These are phyloP conservation scores for Aphyosemion australe DNA, from an alignment of 2,113 vertebrate species.

Conservation along the genomic window DNA sequence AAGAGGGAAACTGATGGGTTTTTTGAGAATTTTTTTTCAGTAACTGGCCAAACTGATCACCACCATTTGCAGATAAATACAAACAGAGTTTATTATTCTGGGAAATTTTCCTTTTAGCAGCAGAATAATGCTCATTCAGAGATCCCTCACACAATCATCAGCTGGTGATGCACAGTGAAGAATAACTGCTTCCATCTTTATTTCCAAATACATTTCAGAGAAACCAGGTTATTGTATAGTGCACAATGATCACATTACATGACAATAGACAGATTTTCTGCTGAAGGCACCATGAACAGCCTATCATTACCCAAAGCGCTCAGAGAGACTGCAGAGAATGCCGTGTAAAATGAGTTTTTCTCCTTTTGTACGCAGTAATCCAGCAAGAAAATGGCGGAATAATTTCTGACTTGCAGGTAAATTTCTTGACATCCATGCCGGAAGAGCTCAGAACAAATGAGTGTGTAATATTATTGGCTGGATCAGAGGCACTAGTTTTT, in stretches of 20 bases:
- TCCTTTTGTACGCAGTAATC: constrained; percentile 22
- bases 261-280: constrained; percentile 7
- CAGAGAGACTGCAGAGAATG: background rate
- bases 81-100: too few species aligned
- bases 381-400: constrained; percentile 23
- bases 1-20: too few species aligned
- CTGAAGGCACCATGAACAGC: constrained; percentile 23
- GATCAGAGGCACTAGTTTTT: background rate
- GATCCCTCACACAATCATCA: background rate
- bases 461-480: background rate
- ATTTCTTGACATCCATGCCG: constrained; percentile 1
- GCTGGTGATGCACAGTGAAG: constrained; percentile 5
- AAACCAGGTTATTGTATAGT: constrained; percentile 5
- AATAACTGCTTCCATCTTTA: background rate
- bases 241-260: constrained; percentile 12
- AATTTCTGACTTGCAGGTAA: constrained; percentile 15
- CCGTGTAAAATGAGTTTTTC: constrained; percentile 40
- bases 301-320: constrained; percentile 28
- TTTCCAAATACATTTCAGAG: constrained; percentile 15
- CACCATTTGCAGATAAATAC: too few species aligned
- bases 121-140: background rate
- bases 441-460: constrained; percentile 16
- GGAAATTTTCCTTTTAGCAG: background rate
- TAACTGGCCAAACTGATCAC: background rate
- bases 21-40: background rate